A percentile compares a stretch with the other conserved stretches of the same genome.
These are phyloP conservation scores for Bucorvus abyssinicus DNA, from an alignment of 2,797 vertebrate genomes.

Conservation along the genomic window DNA sequence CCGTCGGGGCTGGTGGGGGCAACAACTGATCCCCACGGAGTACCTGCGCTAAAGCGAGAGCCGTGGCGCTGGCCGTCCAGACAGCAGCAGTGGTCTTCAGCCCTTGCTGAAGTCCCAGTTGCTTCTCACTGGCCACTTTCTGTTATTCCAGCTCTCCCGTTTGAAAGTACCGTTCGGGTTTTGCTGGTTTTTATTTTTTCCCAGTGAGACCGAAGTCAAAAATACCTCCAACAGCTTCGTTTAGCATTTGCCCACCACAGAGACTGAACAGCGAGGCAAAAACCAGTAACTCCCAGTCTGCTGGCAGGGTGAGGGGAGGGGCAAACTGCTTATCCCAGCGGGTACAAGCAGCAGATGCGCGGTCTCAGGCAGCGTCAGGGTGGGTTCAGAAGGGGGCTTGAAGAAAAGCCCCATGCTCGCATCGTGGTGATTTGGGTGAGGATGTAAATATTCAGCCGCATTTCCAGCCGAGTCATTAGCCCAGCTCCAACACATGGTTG, in stretches of 20 bases:
- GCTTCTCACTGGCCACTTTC: not conserved
- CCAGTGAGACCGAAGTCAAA: not conserved
- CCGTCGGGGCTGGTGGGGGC: fast-evolving
- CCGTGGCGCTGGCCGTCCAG: fast-evolving
- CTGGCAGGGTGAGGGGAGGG: not conserved
- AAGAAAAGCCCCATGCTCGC: not conserved
- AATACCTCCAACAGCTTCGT: fast-evolving
- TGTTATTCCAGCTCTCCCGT: not conserved
- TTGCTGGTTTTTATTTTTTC: not conserved
- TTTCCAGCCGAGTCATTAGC: not conserved
- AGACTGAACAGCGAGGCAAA: not conserved
- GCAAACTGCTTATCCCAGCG: not conserved
- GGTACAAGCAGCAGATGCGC: not conserved
- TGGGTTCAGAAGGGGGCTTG: too few species aligned
- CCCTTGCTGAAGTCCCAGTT: not conserved
- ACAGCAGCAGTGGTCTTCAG: fast-evolving
- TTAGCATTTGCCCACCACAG: not conserved
- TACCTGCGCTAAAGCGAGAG: not conserved
- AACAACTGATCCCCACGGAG: fast-evolving
- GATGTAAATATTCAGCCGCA: not conserved
- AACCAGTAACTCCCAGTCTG: not conserved
- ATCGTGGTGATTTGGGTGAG: not conserved
- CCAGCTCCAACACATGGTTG: fast-evolving
- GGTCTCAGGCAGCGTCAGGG: not conserved
- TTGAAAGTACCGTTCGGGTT: not conserved